Percentiles rank a stretch among this genome's conserved stretches.
Evolutionary conservation across 2,888 invertebrate genomes (phyloP).

Genomic region (Rhagonycha fulva): DNA sequence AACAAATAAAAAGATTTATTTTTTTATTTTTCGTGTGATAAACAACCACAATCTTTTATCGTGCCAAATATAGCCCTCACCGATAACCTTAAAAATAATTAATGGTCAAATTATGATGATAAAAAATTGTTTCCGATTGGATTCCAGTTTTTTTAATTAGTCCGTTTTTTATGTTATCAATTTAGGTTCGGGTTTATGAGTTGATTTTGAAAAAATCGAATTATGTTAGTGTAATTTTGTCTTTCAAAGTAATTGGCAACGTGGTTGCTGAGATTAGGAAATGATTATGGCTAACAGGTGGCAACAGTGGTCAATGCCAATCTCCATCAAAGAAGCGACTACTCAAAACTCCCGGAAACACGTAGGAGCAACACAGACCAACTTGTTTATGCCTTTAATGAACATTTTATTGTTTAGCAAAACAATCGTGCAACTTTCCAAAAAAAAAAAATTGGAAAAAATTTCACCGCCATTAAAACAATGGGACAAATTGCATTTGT

Average conservation of each 20-base stretch:
- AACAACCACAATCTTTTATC: background rate
- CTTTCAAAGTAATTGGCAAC: constrained; percentile 41
- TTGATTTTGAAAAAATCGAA: background rate
- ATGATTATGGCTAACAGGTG: constrained; percentile 44
- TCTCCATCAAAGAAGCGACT: constrained; percentile 12
- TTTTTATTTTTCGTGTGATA: background rate
- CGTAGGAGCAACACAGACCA: constrained; percentile 20
- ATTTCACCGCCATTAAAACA: background rate
- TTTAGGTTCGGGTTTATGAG: background rate
- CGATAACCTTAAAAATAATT: background rate
- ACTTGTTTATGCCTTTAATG: constrained; percentile 13
- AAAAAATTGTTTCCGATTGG: background rate
- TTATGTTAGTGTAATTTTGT: constrained; percentile 35
- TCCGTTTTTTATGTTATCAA: background rate
- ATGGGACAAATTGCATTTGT: background rate
- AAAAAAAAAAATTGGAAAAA: background rate
- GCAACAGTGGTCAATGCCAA: constrained; percentile 43
- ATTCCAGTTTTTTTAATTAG: background rate
- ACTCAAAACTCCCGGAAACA: constrained; percentile 9
- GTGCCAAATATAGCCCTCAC: background rate
- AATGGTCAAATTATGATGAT: background rate
- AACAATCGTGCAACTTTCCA: background rate
- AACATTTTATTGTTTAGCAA: background rate
- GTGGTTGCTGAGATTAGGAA: constrained; percentile 42
- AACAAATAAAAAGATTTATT: background rate